Base-by-base conservation (phyloP, 2,888 invertebrate species). In the Tethea ocularis region DNA sequence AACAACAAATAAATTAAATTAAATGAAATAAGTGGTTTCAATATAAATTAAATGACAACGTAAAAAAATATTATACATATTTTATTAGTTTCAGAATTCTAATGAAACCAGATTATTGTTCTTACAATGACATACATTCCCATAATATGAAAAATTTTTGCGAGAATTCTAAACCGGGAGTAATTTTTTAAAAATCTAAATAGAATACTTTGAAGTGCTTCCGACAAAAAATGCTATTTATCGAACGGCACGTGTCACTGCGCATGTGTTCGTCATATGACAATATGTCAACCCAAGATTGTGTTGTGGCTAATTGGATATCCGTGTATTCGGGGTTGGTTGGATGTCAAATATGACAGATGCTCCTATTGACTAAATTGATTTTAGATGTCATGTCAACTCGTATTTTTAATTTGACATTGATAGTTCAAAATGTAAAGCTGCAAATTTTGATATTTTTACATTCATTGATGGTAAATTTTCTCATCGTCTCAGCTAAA, bases 261-360 rank as follows among this genome's bases (percentile, higher is more conserved):
- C 13, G 13, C 33, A 33, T 33, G 36, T 33, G 29, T 20, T 53
- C 53, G 4, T 33, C 54, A 53, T 26, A 54, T 54, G 54, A n/a
- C 17, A 46, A 17, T 26, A 11, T 33, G 85, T 66, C 74, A 52
- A 73, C 67, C 84, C 82, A 52, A 66, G 77, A 68, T 59, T 67
- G 26, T 67, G 26, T 26, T 0, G 68, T 4, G 38, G n/a, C 77
- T 85, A 88, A 90, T 86, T 86, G 88, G 82, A 71, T 75, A 81
- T 77, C 64, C 83, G 61, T 88, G 88, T 87, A 66, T 53, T 24
- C 24, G 52, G 60, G 51, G 20, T 52, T 53, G 51, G 41, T 41
- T 29, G 29, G 29, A 29, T 29, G 33, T 33, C 7, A 33, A 20
- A 20, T 20, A 51, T 54, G 58, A 52, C 68, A 68, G 64, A 64